Conservation (phyloP, 2,797 vertebrate species). For the Centroberyx gerrardi region DNA sequence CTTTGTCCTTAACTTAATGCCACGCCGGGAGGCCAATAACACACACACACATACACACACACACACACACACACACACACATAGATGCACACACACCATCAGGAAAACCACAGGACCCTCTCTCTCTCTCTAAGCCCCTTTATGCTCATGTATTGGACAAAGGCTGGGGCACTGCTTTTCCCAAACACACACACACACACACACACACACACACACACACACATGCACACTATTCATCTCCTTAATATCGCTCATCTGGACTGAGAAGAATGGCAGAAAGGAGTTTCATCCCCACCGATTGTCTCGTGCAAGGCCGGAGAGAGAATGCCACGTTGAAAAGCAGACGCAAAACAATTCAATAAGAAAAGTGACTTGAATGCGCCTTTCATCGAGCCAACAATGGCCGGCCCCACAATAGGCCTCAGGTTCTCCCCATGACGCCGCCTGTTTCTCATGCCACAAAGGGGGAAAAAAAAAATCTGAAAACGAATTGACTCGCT, state of each 20-base stretch:
- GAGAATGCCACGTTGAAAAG: constrained; percentile 83
- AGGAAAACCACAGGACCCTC: constrained; percentile 77
- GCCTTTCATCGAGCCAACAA: constrained; percentile 86
- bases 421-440: constrained; percentile 83
- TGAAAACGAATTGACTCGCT: constrained; percentile 64
- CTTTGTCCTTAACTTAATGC: constrained; percentile 85
- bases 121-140: constrained; percentile 77
- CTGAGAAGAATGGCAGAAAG: constrained; percentile 75
- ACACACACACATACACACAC: constrained; percentile 62
- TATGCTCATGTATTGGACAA: constrained; percentile 79
- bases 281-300: constrained; percentile 86
- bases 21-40: constrained; percentile 82
- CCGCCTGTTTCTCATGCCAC: constrained; percentile 78
- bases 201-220: constrained; percentile 41
- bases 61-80: constrained; percentile 32
- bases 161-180: constrained; percentile 71
- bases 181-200: constrained; percentile 34
- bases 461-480: constrained; percentile 38
- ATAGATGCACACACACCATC: constrained; percentile 54
- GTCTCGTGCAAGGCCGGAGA: constrained; percentile 78
- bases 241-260: constrained; percentile 84
- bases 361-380: constrained; percentile 88
- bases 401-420: constrained; percentile 78
- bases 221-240: constrained; percentile 79
- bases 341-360: constrained; percentile 87